A percentile compares a stretch with the other conserved stretches of the same genome.
Conservation (phyloP, 2,797 vertebrate species). For the Halcyon chelicuti region DNA sequence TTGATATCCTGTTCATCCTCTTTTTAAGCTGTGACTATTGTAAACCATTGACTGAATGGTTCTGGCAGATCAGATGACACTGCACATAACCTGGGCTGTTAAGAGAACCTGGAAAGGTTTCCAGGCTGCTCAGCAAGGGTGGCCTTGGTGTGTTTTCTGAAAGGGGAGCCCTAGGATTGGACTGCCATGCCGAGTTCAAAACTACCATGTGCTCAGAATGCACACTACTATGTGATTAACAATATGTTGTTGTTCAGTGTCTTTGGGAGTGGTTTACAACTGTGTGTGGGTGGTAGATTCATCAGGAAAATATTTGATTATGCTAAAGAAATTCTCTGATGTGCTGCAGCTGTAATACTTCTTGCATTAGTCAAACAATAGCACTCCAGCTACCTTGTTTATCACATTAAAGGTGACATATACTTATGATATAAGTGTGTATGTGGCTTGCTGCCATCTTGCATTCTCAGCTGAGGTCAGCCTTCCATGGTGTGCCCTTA, state of each 20-base stretch:
- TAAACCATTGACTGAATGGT: neutral
- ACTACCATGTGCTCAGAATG: neutral
- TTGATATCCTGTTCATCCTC: neutral
- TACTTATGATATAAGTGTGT: neutral
- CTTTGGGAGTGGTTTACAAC: slow-evolving; percentile 48
- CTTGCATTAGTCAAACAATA: slow-evolving; percentile 54
- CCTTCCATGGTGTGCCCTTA: neutral
- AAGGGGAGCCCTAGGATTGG: neutral
- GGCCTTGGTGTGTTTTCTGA: neutral
- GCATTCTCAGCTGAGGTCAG: slow-evolving; percentile 10
- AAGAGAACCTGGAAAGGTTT: neutral
- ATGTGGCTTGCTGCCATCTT: slow-evolving; percentile 21
- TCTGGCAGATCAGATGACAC: neutral
- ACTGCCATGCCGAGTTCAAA: neutral
- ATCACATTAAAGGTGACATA: neutral
- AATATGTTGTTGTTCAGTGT: neutral
- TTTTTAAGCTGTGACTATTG: neutral
- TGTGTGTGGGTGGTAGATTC: slow-evolving; percentile 54
- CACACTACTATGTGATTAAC: slow-evolving; percentile 14
- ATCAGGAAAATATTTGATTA: slow-evolving; percentile 68
- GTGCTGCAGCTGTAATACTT: slow-evolving; percentile 66
- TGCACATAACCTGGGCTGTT: neutral
- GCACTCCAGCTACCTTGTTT: slow-evolving; percentile 32
- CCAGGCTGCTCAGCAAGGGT: neutral
- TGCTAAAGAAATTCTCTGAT: slow-evolving; percentile 56